Conservation (phyloP, 2,113 vertebrate genomes). For the Cyprinodon tularosa region DNA sequence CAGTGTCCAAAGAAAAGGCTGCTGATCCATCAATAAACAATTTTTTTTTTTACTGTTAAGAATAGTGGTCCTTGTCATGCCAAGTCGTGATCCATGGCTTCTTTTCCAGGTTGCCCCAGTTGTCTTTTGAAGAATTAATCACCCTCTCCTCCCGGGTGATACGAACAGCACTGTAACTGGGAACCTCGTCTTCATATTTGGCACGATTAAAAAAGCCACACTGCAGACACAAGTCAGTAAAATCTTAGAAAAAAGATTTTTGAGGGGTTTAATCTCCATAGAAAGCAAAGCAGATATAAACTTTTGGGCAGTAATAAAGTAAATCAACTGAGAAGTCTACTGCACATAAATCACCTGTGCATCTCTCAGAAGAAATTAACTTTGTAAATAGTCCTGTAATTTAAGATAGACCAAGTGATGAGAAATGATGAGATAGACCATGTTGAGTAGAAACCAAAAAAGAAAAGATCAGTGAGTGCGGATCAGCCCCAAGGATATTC, state of each 20-base stretch:
- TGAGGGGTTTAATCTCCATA: conserved; percentile 1
- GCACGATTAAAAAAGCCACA: conserved; percentile 94
- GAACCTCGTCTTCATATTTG: conserved; percentile 91
- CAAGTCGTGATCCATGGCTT: conserved; percentile 95
- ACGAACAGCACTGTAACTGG: conserved; percentile 90
- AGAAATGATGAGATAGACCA: too few relatives aligned
- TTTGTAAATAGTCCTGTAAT: conserved; percentile 9
- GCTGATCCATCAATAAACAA: conserved; percentile 24
- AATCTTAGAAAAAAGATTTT: not conserved
- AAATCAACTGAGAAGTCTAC: conserved; percentile 19
- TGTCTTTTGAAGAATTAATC: conserved; percentile 77
- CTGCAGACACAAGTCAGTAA: conserved; percentile 67
- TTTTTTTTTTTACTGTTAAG: conserved; percentile 73
- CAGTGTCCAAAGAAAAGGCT: conserved; percentile 34
- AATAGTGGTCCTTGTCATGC: conserved; percentile 91
- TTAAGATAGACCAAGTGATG: conserved; percentile 18
- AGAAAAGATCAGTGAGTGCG: conserved; percentile 28
- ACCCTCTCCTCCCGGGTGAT: conserved; percentile 89
- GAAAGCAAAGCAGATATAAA: conserved; percentile 14
- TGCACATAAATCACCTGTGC: conserved; percentile 23
- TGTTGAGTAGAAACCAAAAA: conserved; percentile 23
- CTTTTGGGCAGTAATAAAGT: conserved; percentile 22
- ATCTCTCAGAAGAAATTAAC: conserved; percentile 26
- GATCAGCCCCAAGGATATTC: conserved; percentile 19
- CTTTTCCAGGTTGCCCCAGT: conserved; percentile 81